Conservation (phyloP, 2,113 vertebrate genomes). For the Rhodinocichla rosea region DNA sequence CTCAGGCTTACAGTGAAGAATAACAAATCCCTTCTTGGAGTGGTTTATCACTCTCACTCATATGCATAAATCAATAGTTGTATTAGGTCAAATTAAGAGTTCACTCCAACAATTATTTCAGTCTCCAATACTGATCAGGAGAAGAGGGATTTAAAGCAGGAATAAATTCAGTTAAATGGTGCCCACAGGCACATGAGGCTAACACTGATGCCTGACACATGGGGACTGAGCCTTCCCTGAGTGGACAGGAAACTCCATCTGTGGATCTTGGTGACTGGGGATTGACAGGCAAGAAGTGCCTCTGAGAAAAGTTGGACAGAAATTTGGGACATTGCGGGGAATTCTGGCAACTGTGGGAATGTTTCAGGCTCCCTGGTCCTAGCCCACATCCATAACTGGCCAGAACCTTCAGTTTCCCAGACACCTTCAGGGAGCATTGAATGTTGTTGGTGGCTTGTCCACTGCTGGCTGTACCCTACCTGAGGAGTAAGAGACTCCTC, state of each 20-base stretch:
- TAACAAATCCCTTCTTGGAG: not conserved
- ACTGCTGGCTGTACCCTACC: not conserved
- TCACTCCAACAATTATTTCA: not conserved
- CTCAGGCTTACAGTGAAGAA: not conserved
- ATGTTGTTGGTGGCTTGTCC: not conserved
- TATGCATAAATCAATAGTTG: not conserved
- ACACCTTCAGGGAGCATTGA: not conserved
- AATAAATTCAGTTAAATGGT: not conserved
- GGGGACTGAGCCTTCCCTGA: not conserved
- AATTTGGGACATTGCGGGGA: not conserved
- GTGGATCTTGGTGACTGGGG: not conserved
- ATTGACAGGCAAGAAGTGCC: not conserved
- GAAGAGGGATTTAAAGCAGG: not conserved
- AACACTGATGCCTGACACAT: not conserved
- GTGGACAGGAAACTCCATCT: not conserved
- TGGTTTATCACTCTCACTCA: not conserved
- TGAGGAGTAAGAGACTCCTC: not conserved
- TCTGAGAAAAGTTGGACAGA: not conserved
- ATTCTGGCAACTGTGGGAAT: not conserved
- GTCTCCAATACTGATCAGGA: not conserved
- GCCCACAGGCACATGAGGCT: accelerated
- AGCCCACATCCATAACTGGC: not conserved
- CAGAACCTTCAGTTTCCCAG: not conserved
- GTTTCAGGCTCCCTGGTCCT: not conserved
- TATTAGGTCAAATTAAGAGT: not conserved